phyloP scores from a whole-genome alignment of 2,113 vertebrate genomes.

The Hepsetus odoe region DNA sequence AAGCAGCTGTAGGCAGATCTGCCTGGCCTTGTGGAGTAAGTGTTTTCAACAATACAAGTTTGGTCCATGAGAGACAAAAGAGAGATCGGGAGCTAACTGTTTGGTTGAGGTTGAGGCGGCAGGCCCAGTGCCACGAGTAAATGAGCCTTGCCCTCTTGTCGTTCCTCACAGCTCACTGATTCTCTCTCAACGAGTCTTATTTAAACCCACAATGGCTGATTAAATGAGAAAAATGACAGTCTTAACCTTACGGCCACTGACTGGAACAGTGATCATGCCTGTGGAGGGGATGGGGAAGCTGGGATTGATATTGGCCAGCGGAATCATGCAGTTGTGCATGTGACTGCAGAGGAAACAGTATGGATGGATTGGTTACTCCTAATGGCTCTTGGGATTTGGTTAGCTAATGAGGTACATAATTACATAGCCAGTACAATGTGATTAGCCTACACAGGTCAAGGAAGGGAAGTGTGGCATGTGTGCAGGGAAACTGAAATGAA shows the following conservation, averaged over 20 bases:
- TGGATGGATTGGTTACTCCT: conserved; percentile 37
- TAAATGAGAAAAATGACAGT: conserved; percentile 33
- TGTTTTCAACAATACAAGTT: conserved; percentile 25
- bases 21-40: not conserved
- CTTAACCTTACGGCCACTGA: conserved; percentile 2
- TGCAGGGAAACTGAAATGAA: not conserved
- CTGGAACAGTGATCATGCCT: not conserved
- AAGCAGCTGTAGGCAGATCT: not conserved
- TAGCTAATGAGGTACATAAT: conserved; percentile 48
- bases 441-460: conserved; percentile 29
- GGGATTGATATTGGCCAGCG: not conserved
- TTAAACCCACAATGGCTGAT: conserved; percentile 43
- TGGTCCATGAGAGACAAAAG: conserved; percentile 20
- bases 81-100: not conserved
- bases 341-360: conserved; percentile 16
- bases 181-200: conserved; percentile 35
- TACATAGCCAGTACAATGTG: conserved; percentile 21
- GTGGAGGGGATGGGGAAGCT: not conserved
- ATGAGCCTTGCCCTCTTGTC: conserved; percentile 13
- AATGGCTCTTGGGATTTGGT: conserved; percentile 39
- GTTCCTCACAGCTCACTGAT: not conserved
- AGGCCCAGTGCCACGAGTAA: conserved; percentile 38
- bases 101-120: conserved; percentile 10
- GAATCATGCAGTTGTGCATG: conserved; percentile 22
- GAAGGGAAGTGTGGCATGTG: not conserved